These are phyloP conservation scores for Caprella mutica DNA, from an alignment of 2,888 invertebrate genomes.

Conservation along the genomic window DNA sequence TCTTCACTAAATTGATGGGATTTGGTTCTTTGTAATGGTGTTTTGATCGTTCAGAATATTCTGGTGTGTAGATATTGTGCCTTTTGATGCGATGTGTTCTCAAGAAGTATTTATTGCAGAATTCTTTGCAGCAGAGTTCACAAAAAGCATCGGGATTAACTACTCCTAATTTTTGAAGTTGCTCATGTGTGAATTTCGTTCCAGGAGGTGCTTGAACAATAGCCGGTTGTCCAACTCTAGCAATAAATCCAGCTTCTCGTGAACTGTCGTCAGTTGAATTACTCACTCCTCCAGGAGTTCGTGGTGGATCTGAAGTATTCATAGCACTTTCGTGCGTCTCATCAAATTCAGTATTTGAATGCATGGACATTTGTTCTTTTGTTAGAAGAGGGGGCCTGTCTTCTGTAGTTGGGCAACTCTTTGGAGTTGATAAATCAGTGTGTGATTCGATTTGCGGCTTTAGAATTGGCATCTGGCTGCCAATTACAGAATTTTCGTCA, in stretches of 20 bases:
- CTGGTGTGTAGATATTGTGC: constrained; percentile 72
- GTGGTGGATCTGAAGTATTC: constrained; percentile 11
- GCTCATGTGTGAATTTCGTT: constrained; percentile 53
- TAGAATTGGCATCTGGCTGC: constrained; percentile 5
- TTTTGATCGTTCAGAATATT: constrained; percentile 30
- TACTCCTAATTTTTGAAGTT: constrained; percentile 63
- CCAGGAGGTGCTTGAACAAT: constrained; percentile 32
- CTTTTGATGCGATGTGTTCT: constrained; percentile 97
- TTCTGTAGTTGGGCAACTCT: not conserved
- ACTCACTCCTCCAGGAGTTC: constrained; percentile 28
- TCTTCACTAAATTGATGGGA: constrained; percentile 19
- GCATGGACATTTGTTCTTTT: not conserved
- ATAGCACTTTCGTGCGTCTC: constrained; percentile 17
- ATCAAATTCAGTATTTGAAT: not conserved
- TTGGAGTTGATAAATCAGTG: not conserved
- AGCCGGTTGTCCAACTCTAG: constrained; percentile 32
- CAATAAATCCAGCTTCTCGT: constrained; percentile 28
- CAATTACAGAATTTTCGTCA: too few relatives aligned
- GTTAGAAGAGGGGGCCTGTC: not conserved
- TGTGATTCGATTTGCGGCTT: not conserved
- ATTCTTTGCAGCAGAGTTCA: constrained; percentile 60
- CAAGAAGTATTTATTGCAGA: constrained; percentile 59
- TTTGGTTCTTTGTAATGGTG: constrained; percentile 23
- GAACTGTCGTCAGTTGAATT: constrained; percentile 30
- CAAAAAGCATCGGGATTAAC: constrained; percentile 46